These are phyloP conservation scores for Sebastes baramenuke DNA, from an alignment of 2,797 vertebrate species.

Conservation along the genomic window DNA sequence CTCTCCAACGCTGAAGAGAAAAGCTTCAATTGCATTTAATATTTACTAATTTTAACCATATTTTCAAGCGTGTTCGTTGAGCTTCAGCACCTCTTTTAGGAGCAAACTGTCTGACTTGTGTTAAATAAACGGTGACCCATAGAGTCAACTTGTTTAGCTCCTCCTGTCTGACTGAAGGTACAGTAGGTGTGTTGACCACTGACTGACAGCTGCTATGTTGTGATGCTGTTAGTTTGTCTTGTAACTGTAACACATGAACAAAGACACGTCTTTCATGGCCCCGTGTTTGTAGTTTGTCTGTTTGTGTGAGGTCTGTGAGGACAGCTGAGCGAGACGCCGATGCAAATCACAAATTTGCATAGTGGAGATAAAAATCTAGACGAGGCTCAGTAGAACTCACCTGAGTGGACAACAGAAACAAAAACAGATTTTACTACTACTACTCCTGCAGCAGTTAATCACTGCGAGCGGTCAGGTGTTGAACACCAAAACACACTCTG, in stretches of 20 bases:
- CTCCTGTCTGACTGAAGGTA: neutral
- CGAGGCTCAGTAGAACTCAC: neutral
- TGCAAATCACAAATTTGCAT: constrained; percentile 30
- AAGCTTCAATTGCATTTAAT: neutral
- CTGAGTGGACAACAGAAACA: neutral
- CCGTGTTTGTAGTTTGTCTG: too few relatives aligned
- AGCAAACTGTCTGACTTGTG: neutral
- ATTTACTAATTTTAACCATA: neutral
- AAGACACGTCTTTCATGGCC: neutral
- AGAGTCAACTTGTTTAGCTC: neutral
- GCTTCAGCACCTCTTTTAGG: neutral
- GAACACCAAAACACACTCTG: neutral
- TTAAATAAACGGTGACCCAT: neutral
- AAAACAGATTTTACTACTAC: neutral
- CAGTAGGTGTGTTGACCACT: neutral
- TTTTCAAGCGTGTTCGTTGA: neutral
- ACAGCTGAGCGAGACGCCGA: neutral
- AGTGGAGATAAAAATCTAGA: neutral
- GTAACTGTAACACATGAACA: neutral
- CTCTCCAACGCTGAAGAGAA: neutral
- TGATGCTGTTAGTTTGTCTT: neutral
- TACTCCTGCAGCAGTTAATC: neutral
- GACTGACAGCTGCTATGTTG: neutral
- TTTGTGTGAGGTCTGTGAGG: too few relatives aligned
- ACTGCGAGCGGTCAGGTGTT: constrained; percentile 1